Percentiles rank a stretch among this genome's conserved stretches.
These are phyloP conservation scores for Malurus melanocephalus DNA, from an alignment of 2,113 vertebrate species.

Conservation along the genomic window DNA sequence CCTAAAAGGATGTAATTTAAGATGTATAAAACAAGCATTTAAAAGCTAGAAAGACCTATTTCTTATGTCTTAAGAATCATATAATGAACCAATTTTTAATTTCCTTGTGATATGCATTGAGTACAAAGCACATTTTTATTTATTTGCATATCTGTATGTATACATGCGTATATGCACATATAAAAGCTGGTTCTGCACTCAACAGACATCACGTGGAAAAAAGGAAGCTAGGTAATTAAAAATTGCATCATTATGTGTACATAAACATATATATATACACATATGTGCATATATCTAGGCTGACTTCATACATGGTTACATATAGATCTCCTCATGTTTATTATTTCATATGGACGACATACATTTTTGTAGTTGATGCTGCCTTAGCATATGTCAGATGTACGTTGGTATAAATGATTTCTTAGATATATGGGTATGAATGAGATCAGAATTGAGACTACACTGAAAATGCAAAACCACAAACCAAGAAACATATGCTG, in stretches of 20 bases:
- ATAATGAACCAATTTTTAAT: not conserved
- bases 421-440: not conserved
- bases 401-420: not conserved
- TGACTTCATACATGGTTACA: not conserved
- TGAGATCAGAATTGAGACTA: not conserved
- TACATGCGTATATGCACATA: not conserved
- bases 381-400: not conserved
- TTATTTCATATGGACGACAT: fast-evolving
- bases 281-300: not conserved
- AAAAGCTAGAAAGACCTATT: not conserved
- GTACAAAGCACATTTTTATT: not conserved
- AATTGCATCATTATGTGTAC: not conserved
- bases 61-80: not conserved
- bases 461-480: not conserved
- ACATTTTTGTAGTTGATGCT: not conserved
- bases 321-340: not conserved
- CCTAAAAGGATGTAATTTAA: not conserved
- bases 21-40: not conserved
- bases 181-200: not conserved
- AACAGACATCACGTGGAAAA: not conserved
- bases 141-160: not conserved
- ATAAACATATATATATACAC: not conserved
- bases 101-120: not conserved
- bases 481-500: not conserved
- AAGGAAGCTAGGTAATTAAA: not conserved